Evolutionary conservation across 1,140 invertebrate species (phyloP).

Genomic region (Myzus persicae): DNA sequence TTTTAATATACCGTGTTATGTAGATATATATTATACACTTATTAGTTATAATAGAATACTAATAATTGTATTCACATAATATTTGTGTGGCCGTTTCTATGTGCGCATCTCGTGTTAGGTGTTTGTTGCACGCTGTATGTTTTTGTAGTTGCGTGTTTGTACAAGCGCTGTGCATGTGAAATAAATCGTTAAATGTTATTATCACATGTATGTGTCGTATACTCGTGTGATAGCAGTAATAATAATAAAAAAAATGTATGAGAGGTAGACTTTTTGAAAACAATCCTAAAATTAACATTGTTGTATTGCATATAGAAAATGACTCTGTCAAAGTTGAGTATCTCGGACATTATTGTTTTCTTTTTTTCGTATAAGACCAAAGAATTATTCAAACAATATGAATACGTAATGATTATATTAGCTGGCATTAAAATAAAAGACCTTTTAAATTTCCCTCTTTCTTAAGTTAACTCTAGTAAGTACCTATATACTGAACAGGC

Average conservation of each 20-base stretch:
- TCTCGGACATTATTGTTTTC: neutral
- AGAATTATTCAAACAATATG: neutral
- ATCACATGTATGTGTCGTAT: neutral
- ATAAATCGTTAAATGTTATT: slow-evolving; percentile 38
- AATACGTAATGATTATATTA: slow-evolving; percentile 14
- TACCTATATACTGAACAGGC: neutral
- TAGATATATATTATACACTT: neutral
- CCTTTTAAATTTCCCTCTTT: slow-evolving; percentile 16
- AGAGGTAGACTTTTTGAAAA: neutral
- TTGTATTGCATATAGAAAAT: neutral
- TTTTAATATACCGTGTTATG: neutral
- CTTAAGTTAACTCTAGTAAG: neutral
- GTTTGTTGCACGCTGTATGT: neutral
- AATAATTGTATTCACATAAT: neutral
- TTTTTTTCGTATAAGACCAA: neutral
- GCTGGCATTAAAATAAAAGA: neutral
- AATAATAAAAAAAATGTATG: neutral
- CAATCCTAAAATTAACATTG: neutral
- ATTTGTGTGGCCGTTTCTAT: neutral
- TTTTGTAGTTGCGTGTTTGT: slow-evolving; percentile 44
- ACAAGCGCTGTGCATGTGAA: slow-evolving; percentile 19
- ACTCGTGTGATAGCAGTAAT: neutral
- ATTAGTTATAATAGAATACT: neutral
- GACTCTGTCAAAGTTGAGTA: neutral
- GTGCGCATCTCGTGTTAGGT: neutral